A percentile compares a stretch with the other conserved stretches of the same genome.
phyloP scores from a whole-genome alignment of 2,888 invertebrate species.

The Fabriciana adippe region DNA sequence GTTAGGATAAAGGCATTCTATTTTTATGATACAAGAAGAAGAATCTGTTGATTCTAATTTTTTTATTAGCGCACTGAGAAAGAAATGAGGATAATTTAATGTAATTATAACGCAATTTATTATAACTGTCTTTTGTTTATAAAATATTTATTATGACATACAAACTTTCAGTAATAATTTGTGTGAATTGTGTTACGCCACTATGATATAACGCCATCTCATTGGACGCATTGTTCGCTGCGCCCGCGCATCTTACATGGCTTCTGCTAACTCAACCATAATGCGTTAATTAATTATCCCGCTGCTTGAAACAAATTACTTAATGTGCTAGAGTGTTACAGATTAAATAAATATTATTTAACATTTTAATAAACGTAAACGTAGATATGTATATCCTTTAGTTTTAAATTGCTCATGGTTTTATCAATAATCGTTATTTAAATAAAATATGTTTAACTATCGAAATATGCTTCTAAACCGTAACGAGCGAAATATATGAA shows the following conservation, averaged over 20 bases:
- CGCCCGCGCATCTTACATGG: constrained; percentile 46
- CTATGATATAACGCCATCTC: constrained; percentile 53
- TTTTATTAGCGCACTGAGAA: not conserved
- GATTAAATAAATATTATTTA: too few relatives aligned
- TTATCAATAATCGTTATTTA: not conserved
- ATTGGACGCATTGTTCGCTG: constrained; percentile 44
- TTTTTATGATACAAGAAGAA: too few relatives aligned
- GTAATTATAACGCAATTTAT: constrained; percentile 10
- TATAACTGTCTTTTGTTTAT: constrained; percentile 20
- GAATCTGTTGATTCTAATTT: too few relatives aligned
- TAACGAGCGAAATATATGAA: too few relatives aligned
- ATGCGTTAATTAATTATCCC: constrained; percentile 56
- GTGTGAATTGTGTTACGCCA: constrained; percentile 49
- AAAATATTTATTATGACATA: constrained; percentile 18
- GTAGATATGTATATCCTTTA: too few relatives aligned
- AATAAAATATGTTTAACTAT: constrained; percentile 1
- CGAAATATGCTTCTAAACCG: too few relatives aligned
- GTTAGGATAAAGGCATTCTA: too few relatives aligned
- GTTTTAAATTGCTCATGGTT: too few relatives aligned
- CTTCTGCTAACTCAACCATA: constrained; percentile 44
- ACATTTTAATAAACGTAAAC: too few relatives aligned
- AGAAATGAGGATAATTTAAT: constrained; percentile 13
- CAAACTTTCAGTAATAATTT: constrained; percentile 22
- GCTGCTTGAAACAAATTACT: constrained; percentile 55
- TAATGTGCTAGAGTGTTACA: not conserved